Base-by-base conservation (phyloP, 1,140 invertebrate species). In the Phortica variegata region DNA sequence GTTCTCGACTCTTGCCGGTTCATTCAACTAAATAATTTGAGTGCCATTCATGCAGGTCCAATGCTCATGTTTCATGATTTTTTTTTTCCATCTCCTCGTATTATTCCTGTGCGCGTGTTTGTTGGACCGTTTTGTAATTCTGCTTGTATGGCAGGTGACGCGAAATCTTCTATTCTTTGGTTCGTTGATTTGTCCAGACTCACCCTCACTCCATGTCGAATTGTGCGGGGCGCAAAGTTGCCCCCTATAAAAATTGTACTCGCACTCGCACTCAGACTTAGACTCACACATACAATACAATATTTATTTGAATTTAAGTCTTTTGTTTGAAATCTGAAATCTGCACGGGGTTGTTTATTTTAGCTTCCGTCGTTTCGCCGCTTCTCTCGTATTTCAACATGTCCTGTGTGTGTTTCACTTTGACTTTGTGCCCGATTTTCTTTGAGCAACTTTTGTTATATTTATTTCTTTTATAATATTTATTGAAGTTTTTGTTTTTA, bases 21-120 rank as follows among this genome's bases (percentile, higher is more conserved):
- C 68, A 72, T 61, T 72, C 68, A 72, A 72, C 68, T 65, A 72
- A 62, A 72, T 72, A 72, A 72, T 72, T 72, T 72, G 68, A 72
- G 68, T 65, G 58, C 54, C 68, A 72, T 72, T 72, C 65, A 69
- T 69, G 65, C 65, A 69, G 65, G 63, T 69, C 63, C 65, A 58
- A 49, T 55, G 52, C 69, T 73, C 69, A 69, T 60, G 60, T 72
- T 73, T 73, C 69, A 65, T 57, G 42, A 51, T 57, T 58, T 38
- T 36, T 38, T 46, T 31, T 34, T 23, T 49, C 45, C 39, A 37
- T 41, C 29, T 47, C 20, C 29, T 50, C 23, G 23, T 40, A 38
- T 46, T 54, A 38, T 26, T 59, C 3, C 17, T 45, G 15, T 56
- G 44, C 42, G 48, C 48, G 46, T 23, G 38, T 26, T 39, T 37